A percentile compares a stretch with the other conserved stretches of the same genome.
These are phyloP conservation scores for Caenorhabditis macrosperma DNA, from an alignment of 2,888 invertebrate genomes.

Conservation along the genomic window DNA sequence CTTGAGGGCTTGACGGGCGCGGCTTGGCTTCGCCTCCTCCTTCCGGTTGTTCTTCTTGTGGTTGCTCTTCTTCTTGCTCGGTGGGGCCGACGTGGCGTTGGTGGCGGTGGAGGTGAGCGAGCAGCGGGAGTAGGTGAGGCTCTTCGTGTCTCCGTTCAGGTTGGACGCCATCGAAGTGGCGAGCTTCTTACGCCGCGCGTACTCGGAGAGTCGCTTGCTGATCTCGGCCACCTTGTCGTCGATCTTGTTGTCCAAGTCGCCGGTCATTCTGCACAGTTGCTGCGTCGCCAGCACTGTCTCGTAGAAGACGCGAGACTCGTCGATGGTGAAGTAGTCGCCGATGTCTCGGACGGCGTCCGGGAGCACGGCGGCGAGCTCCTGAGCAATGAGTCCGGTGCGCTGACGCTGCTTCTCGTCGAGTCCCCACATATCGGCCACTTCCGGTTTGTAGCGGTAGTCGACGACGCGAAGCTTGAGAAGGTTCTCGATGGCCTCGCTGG, in stretches of 20 bases:
- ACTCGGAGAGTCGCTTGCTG: constrained; percentile 65
- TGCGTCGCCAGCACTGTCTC: constrained; percentile 98
- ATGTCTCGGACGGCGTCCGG: constrained; percentile 94
- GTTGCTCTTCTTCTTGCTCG: constrained; percentile 18
- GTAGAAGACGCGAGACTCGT: constrained; percentile 98
- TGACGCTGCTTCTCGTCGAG: constrained; percentile 85
- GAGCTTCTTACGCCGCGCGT: constrained; percentile 63
- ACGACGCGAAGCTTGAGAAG: constrained; percentile 93
- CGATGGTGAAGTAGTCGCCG: constrained; percentile 95
- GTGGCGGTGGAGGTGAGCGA: constrained; percentile 66
- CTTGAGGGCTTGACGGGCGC: neutral
- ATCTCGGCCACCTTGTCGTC: constrained; percentile 88
- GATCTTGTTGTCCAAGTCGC: constrained; percentile 93
- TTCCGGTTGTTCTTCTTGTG: no score
- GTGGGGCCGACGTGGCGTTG: constrained; percentile 6
- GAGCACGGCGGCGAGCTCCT: constrained; percentile 83
- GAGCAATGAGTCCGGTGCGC: constrained; percentile 85
- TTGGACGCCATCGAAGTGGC: constrained; percentile 61
- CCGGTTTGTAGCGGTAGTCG: constrained; percentile 85
- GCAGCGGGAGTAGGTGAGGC: constrained; percentile 60
- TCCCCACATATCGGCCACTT: constrained; percentile 91
- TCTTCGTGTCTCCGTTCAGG: constrained; percentile 63
- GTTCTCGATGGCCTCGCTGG: constrained; percentile 91
- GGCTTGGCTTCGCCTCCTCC: constrained; percentile 9
- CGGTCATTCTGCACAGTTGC: constrained; percentile 95